These are phyloP conservation scores for Drosophila carrolli DNA, from an alignment of 1,140 invertebrate species.

Conservation along the genomic window DNA sequence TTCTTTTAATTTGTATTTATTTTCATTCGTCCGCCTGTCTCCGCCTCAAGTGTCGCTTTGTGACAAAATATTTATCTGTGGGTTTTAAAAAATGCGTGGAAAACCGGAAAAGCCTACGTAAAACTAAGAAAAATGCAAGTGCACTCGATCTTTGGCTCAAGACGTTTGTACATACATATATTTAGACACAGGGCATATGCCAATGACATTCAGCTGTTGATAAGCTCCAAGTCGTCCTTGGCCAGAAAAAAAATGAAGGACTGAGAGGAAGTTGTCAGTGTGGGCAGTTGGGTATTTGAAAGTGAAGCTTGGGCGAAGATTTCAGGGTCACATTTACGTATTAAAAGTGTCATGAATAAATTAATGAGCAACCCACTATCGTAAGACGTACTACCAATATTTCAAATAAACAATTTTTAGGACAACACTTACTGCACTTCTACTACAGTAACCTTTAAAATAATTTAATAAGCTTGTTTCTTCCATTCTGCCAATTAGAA, in stretches of 20 bases:
- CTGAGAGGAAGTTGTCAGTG: conserved; percentile 1
- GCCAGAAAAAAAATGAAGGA: conserved; percentile 17
- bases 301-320: conserved; percentile 38
- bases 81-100: conserved; percentile 47
- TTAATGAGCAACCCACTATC: conserved; percentile 13
- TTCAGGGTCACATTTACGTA: conserved; percentile 14
- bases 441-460: too few species aligned
- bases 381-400: too few species aligned
- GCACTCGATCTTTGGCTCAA: conserved; percentile 33
- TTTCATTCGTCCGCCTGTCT: conserved; percentile 35
- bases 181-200: conserved; percentile 27
- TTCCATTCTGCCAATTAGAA: too few species aligned
- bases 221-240: conserved; percentile 70
- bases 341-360: conserved; percentile 16
- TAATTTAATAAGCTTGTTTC: not conserved
- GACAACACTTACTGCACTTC: too few species aligned
- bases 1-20: conserved; percentile 40
- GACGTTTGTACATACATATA: not conserved
- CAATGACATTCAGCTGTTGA: conserved; percentile 59
- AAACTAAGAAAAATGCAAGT: conserved; percentile 68
- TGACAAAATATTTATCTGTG: conserved; percentile 54
- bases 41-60: conserved; percentile 51
- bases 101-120: conserved; percentile 79
- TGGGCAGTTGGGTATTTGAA: conserved; percentile 44
- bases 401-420: too few species aligned